These are phyloP conservation scores for Metalampra italica DNA, from an alignment of 2,888 invertebrate genomes.

Conservation along the genomic window DNA sequence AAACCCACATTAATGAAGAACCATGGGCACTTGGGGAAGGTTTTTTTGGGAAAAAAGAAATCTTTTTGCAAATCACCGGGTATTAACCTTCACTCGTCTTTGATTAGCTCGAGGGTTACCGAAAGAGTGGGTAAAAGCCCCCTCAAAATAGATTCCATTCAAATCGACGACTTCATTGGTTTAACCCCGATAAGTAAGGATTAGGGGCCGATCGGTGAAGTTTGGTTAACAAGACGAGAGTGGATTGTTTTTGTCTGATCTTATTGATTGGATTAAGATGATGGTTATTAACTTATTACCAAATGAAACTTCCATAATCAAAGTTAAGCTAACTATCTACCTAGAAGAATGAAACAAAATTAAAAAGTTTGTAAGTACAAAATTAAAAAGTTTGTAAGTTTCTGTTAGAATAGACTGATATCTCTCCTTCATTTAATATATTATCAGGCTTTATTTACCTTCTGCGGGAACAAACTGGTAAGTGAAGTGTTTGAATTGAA, in stretches of 20 bases:
- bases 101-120: slow-evolving; percentile 52
- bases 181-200: slow-evolving; percentile 62
- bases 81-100: slow-evolving; percentile 46
- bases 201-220: slow-evolving; percentile 42
- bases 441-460: too few species aligned
- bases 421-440: too few species aligned
- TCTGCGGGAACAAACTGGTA: too few species aligned
- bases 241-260: slow-evolving; percentile 45
- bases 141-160: slow-evolving; percentile 52
- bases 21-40: neutral
- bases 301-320: too few species aligned
- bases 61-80: slow-evolving; percentile 23
- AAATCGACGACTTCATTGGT: slow-evolving; percentile 68
- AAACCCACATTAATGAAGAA: neutral
- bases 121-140: slow-evolving; percentile 22
- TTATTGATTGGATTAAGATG: slow-evolving; percentile 12
- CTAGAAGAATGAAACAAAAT: too few species aligned
- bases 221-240: slow-evolving; percentile 52
- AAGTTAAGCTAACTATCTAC: too few species aligned
- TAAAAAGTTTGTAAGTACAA: too few species aligned
- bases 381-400: too few species aligned
- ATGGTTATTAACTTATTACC: neutral
- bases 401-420: too few species aligned
- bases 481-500: too few species aligned
- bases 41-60: neutral